Percentiles rank a stretch among this genome's conserved stretches.
phyloP scores from a whole-genome alignment of 2,888 invertebrate genomes.

The Polydrusus tereticollis region DNA sequence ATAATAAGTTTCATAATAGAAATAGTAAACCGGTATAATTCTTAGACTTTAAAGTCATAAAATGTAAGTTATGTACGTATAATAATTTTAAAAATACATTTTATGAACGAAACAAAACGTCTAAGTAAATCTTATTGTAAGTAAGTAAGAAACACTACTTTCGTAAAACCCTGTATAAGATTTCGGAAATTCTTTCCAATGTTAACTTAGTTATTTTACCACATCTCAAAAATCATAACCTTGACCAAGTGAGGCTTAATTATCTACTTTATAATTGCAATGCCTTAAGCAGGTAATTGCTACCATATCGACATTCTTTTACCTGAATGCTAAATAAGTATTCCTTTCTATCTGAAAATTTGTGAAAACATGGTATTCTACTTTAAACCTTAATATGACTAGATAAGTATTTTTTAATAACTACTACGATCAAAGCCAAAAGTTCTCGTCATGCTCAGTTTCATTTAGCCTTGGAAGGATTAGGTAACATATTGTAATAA shows the following conservation, averaged over 20 bases:
- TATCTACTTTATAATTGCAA: not conserved
- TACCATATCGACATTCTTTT: not conserved
- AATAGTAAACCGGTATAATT: no score
- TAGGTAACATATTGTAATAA: no score
- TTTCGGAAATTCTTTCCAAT: no score
- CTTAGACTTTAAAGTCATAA: no score
- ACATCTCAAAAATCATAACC: not conserved
- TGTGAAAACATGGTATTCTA: not conserved
- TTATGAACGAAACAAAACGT: no score
- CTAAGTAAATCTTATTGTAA: no score
- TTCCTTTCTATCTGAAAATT: conserved; percentile 6
- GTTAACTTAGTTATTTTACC: not conserved
- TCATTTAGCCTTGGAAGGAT: not conserved
- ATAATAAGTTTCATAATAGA: no score
- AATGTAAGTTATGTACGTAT: no score
- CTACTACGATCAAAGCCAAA: not conserved
- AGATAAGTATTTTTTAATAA: not conserved
- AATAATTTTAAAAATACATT: no score
- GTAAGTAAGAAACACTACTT: no score
- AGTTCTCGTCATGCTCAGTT: not conserved
- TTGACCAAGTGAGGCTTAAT: not conserved
- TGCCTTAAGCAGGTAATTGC: not conserved
- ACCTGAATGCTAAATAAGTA: conserved; percentile 11
- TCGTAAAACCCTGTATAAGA: no score
- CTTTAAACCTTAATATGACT: conserved; percentile 1